Evolutionary conservation across 2,797 vertebrate species (phyloP).

Genomic region (Tinamus major): DNA sequence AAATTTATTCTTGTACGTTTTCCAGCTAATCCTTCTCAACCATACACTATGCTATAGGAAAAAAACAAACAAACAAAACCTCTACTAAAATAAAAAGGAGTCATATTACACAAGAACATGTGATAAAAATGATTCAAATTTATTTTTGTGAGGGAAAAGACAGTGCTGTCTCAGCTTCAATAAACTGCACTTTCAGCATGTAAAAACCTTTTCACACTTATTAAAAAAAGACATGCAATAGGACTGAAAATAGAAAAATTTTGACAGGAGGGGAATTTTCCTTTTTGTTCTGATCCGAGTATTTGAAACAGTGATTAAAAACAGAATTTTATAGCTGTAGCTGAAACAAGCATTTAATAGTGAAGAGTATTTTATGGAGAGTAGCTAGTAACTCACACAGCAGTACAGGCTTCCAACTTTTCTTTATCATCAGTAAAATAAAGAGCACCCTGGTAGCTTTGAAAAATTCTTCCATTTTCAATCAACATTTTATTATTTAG

Average conservation of each 20-base stretch:
- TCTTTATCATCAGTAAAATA: background rate
- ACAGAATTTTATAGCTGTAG: background rate
- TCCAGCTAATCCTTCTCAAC: background rate
- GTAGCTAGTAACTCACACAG: constrained; percentile 4
- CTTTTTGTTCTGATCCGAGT: constrained; percentile 9
- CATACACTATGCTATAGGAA: background rate
- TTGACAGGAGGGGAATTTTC: background rate
- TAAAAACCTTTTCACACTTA: background rate
- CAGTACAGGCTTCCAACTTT: background rate
- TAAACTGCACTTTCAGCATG: background rate
- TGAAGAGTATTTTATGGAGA: background rate
- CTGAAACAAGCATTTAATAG: background rate
- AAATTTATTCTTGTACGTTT: background rate
- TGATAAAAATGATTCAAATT: background rate
- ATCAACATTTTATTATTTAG: background rate
- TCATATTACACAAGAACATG: background rate
- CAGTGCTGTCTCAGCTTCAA: background rate
- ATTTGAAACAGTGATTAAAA: constrained; percentile 1
- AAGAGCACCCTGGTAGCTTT: background rate
- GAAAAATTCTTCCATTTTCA: background rate
- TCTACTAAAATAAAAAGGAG: background rate
- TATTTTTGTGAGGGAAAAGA: background rate
- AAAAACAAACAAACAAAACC: background rate
- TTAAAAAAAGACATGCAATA: background rate
- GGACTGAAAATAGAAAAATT: background rate